Conservation (phyloP, 64 coral and sea anemone species). For the Platygyra sinensis region DNA sequence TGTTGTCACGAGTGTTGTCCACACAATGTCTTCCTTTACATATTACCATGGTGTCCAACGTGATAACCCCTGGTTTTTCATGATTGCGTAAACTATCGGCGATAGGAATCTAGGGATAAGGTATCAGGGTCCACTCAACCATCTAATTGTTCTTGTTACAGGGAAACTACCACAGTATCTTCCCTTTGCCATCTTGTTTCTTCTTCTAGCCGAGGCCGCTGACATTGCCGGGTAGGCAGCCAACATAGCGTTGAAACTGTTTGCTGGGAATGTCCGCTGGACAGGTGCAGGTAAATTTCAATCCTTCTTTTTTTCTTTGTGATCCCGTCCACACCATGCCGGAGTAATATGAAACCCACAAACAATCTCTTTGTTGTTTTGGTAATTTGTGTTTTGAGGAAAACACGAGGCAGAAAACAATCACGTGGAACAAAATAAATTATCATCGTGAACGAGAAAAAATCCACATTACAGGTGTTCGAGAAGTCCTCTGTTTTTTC, state of each 20-base stretch:
- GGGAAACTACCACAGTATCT: slow-evolving; percentile 74
- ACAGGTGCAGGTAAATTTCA: slow-evolving; percentile 62
- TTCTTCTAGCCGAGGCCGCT: slow-evolving; percentile 80
- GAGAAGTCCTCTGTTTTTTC: no score
- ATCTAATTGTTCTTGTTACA: slow-evolving; percentile 14
- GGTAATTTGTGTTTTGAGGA: no score
- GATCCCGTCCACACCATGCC: no score
- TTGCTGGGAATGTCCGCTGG: slow-evolving; percentile 75
- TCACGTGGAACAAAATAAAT: no score
- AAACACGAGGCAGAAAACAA: no score
- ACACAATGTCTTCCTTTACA: no score
- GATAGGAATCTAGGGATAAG: background rate
- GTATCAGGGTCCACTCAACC: background rate
- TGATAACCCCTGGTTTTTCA: background rate
- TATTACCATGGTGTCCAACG: no score
- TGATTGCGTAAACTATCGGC: background rate
- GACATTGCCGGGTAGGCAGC: slow-evolving; percentile 85
- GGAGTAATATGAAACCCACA: no score
- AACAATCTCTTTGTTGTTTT: no score
- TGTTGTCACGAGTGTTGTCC: no score
- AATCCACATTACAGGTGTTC: no score
- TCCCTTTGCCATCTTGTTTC: slow-evolving; percentile 71
- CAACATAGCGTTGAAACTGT: slow-evolving; percentile 76
- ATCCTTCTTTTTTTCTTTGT: background rate
- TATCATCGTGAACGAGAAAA: no score